Evolutionary conservation across 2,797 vertebrate species (phyloP).

Genomic region (Sebastes glaucus): DNA sequence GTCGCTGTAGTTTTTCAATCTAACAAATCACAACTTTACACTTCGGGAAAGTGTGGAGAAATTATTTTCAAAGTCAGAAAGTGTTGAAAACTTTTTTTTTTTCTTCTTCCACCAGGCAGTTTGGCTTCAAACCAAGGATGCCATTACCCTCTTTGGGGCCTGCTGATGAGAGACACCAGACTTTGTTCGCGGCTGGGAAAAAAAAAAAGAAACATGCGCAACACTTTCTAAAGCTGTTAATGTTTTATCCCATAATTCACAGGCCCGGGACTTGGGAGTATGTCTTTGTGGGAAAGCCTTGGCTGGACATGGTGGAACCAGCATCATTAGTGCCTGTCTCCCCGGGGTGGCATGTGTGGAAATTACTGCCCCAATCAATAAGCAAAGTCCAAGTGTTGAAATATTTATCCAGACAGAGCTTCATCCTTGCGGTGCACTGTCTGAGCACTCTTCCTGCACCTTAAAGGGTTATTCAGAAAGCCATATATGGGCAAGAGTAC

Average conservation of each 20-base stretch:
- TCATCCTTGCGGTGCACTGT: conserved; percentile 82
- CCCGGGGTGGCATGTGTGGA: conserved; percentile 85
- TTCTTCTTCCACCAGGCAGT: conserved; percentile 37
- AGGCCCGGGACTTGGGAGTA: conserved; percentile 75
- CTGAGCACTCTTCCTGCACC: conserved; percentile 86
- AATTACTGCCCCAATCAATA: conserved; percentile 89
- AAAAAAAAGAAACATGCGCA: conserved; percentile 65
- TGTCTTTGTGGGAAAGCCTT: conserved; percentile 83
- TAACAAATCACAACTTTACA: conserved; percentile 22
- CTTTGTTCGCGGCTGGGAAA: conserved; percentile 55
- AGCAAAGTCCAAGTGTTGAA: conserved; percentile 89
- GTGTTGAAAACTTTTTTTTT: conserved; percentile 49
- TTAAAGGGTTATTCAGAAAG: conserved; percentile 87
- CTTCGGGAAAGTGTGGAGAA: not conserved
- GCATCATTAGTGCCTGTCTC: conserved; percentile 86
- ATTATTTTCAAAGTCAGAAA: conserved; percentile 31
- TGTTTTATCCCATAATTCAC: conserved; percentile 86
- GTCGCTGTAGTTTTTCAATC: not conserved
- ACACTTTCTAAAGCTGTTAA: conserved; percentile 84
- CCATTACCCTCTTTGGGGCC: conserved; percentile 67
- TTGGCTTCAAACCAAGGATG: conserved; percentile 77
- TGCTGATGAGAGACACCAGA: conserved; percentile 72
- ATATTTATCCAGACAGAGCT: conserved; percentile 88
- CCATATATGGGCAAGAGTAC: conserved; percentile 85
- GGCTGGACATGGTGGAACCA: conserved; percentile 89